Percentiles rank a stretch among this genome's conserved stretches.
phyloP scores from a whole-genome alignment of 2,888 invertebrate genomes.

The Pilophorus perplexus region DNA sequence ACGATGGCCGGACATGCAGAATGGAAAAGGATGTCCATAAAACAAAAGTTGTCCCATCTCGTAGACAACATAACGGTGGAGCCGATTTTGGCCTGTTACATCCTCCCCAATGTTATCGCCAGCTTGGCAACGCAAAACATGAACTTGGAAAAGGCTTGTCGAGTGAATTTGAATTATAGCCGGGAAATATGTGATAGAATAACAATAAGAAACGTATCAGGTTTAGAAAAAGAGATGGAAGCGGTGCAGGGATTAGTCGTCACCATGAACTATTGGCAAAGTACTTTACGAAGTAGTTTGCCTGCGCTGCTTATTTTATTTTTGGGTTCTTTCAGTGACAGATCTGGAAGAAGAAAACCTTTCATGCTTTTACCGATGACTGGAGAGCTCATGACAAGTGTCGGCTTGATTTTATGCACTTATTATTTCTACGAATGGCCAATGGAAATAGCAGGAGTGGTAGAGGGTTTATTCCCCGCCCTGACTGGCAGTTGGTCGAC shows the following conservation, averaged over 20 bases:
- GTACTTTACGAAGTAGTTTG: constrained; percentile 34
- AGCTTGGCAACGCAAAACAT: constrained; percentile 77
- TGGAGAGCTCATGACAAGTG: constrained; percentile 47
- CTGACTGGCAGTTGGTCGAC: constrained; percentile 47
- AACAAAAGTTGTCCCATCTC: constrained; percentile 56
- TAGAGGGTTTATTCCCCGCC: constrained; percentile 46
- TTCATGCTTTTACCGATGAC: constrained; percentile 46
- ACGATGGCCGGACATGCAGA: background rate
- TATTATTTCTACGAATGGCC: constrained; percentile 47
- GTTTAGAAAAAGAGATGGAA: constrained; percentile 24
- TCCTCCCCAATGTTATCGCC: constrained; percentile 56
- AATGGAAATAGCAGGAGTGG: constrained; percentile 46
- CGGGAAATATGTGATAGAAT: constrained; percentile 37
- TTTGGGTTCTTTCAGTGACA: constrained; percentile 48
- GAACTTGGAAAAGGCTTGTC: constrained; percentile 79
- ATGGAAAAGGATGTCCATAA: constrained; percentile 53
- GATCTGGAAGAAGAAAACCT: constrained; percentile 45
- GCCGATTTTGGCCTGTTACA: constrained; percentile 63
- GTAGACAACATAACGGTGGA: constrained; percentile 64
- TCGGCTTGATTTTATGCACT: constrained; percentile 45
- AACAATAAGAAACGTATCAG: constrained; percentile 12
- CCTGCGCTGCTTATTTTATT: constrained; percentile 43
- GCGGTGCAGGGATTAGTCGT: constrained; percentile 40
- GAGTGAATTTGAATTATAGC: constrained; percentile 51
- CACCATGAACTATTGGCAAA: constrained; percentile 44